Evolutionary conservation across 2,888 invertebrate species (phyloP).

Genomic region (Campoplex nolae): DNA sequence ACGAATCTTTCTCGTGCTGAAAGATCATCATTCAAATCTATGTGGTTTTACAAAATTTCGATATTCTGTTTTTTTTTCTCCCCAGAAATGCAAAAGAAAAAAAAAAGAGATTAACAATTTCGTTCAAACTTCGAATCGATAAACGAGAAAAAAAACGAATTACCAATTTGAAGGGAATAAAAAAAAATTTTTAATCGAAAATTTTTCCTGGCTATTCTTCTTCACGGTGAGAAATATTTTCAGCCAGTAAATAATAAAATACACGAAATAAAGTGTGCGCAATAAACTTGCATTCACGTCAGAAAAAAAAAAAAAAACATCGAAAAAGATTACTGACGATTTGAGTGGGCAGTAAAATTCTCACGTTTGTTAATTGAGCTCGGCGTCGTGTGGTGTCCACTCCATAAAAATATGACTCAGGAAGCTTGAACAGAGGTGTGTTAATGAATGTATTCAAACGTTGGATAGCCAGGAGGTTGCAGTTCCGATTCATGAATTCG

Average conservation of each 20-base stretch:
- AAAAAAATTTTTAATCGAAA: too few relatives aligned
- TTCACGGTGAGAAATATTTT: too few relatives aligned
- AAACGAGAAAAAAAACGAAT: too few relatives aligned
- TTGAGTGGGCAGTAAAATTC: background rate
- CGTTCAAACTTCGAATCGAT: too few relatives aligned
- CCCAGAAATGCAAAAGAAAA: too few relatives aligned
- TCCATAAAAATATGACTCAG: background rate
- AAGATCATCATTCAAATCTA: too few relatives aligned
- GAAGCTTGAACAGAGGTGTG: background rate
- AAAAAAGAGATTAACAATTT: too few relatives aligned
- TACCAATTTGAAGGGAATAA: too few relatives aligned
- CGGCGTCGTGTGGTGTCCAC: background rate
- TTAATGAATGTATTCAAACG: background rate
- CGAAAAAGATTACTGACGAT: background rate
- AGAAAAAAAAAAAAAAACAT: background rate
- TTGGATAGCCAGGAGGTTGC: background rate
- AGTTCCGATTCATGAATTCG: background rate
- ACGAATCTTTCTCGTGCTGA: too few relatives aligned
- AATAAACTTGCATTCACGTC: background rate
- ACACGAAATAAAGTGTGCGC: background rate
- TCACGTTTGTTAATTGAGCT: background rate
- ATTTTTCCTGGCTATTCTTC: too few relatives aligned
- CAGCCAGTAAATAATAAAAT: background rate
- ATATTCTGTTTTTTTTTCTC: too few relatives aligned
- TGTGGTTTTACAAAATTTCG: too few relatives aligned